Evolutionary conservation across 2,888 invertebrate species (phyloP).

Genomic region (Drosophila merina): DNA sequence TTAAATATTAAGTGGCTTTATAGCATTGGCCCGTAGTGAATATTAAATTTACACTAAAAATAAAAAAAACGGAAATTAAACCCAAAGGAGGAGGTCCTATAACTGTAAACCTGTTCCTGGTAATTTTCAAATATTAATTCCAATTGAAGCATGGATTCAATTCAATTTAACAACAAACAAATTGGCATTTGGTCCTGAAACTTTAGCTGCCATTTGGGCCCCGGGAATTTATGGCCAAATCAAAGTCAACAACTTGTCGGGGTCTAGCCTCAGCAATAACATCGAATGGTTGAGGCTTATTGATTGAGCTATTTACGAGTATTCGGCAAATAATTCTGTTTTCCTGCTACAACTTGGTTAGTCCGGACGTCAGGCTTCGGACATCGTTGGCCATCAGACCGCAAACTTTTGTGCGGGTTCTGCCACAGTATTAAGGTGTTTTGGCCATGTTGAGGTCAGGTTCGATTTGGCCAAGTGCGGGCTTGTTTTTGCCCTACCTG

Average conservation of each 20-base stretch:
- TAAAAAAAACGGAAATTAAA: background rate
- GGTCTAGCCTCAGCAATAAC: constrained; percentile 14
- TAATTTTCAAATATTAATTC: constrained; percentile 45
- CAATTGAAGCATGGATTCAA: constrained; percentile 53
- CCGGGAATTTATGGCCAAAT: constrained; percentile 28
- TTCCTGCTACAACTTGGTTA: constrained; percentile 8
- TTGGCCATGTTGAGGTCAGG: constrained; percentile 8
- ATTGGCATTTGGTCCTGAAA: constrained; percentile 28
- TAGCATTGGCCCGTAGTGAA: constrained; percentile 55
- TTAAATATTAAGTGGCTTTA: constrained; percentile 67
- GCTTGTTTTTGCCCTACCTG: background rate
- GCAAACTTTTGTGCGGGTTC: constrained; percentile 34
- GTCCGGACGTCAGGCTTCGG: constrained; percentile 1
- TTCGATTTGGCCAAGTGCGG: background rate
- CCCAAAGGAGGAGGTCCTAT: background rate
- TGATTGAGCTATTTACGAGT: constrained; percentile 24
- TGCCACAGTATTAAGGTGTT: constrained; percentile 20
- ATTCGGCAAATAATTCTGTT: constrained; percentile 6
- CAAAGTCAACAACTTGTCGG: constrained; percentile 25
- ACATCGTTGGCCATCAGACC: constrained; percentile 24
- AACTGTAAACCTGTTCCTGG: constrained; percentile 37
- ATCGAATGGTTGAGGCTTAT: constrained; percentile 38
- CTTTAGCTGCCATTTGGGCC: constrained; percentile 34
- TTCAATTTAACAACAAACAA: constrained; percentile 48
- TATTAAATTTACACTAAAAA: constrained; percentile 56